These are phyloP conservation scores for Sesamia nonagrioides DNA, from an alignment of 1,140 invertebrate species.

Conservation along the genomic window DNA sequence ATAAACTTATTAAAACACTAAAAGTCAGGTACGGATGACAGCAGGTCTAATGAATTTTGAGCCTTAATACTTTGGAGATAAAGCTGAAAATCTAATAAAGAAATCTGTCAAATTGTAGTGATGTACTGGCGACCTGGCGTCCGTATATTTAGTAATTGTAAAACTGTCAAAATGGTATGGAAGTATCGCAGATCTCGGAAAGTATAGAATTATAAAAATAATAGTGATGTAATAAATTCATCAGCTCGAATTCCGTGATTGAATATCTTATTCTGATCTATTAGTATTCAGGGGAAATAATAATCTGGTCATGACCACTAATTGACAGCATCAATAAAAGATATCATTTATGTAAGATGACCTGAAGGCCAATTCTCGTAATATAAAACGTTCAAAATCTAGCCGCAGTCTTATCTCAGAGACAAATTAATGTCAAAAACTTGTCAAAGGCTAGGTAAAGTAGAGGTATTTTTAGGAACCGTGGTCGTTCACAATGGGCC, in stretches of 20 bases:
- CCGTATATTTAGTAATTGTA: constrained; percentile 21
- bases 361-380: too few species aligned
- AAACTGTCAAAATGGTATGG: constrained; percentile 4
- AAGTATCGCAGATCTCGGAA: constrained; percentile 9
- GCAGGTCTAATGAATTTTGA: too few species aligned
- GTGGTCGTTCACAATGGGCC: too few species aligned
- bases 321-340: neutral
- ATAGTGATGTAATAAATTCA: neutral
- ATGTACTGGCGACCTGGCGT: too few species aligned
- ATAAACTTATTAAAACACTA: constrained; percentile 11
- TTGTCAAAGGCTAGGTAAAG: too few species aligned
- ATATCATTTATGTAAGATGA: neutral
- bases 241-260: neutral
- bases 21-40: neutral
- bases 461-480: too few species aligned
- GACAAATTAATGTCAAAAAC: too few species aligned
- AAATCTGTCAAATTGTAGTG: too few species aligned
- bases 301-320: neutral
- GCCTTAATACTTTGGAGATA: too few species aligned
- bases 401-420: too few species aligned
- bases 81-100: too few species aligned
- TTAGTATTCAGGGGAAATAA: neutral
- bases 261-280: neutral
- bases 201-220: neutral
- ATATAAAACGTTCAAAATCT: too few species aligned